Conservation (phyloP, 1,140 invertebrate genomes). For the Neodiprion fabricii region DNA sequence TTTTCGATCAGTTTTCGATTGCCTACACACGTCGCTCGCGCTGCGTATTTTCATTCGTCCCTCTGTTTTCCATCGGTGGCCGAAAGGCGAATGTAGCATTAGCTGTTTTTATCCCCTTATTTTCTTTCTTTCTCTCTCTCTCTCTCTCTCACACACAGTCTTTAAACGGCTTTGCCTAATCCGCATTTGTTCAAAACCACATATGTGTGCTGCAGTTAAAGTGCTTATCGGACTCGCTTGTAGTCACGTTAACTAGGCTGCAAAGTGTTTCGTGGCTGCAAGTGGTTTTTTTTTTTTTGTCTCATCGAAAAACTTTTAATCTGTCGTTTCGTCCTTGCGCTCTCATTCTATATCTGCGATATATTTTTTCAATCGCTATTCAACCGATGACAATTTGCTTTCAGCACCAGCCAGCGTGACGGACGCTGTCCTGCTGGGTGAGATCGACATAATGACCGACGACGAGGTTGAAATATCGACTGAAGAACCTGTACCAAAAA, state of each 20-base stretch:
- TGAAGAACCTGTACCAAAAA: constrained; percentile 43
- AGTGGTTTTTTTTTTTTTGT: too few relatives aligned
- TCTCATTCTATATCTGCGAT: too few relatives aligned
- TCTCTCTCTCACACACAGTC: too few relatives aligned
- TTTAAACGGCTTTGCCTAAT: not conserved
- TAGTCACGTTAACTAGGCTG: too few relatives aligned
- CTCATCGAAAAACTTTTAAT: too few relatives aligned
- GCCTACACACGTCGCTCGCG: not conserved
- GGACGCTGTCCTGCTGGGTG: constrained; percentile 39
- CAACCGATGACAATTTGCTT: not conserved
- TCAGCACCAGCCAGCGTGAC: not conserved
- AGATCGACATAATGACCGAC: constrained; percentile 47
- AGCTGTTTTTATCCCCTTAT: not conserved
- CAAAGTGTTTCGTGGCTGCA: too few relatives aligned
- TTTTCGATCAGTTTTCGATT: not conserved
- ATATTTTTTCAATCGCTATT: too few relatives aligned
- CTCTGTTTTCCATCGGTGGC: not conserved
- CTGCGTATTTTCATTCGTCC: not conserved
- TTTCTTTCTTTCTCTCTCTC: too few relatives aligned
- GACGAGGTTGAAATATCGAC: constrained; percentile 39
- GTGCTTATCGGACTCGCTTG: too few relatives aligned
- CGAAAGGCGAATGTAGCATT: not conserved
- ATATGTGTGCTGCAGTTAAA: too few relatives aligned
- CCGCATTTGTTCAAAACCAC: not conserved
- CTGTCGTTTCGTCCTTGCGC: too few relatives aligned